These are phyloP conservation scores for Ophion costatus DNA, from an alignment of 2,888 invertebrate species.

Conservation along the genomic window DNA sequence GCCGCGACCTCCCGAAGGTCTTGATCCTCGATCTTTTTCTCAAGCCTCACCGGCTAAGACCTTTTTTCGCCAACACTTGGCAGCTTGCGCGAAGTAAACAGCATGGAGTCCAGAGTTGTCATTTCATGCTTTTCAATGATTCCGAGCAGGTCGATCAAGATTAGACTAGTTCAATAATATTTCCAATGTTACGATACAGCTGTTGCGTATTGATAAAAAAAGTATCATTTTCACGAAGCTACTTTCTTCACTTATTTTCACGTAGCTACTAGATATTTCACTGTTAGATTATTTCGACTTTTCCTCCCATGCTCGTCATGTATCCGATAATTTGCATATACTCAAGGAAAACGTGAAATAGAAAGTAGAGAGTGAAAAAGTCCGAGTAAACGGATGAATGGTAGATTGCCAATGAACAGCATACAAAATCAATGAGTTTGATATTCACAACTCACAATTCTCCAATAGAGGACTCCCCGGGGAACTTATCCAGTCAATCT, in stretches of 20 bases:
- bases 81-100: conserved; percentile 9
- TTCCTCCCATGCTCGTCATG: background rate
- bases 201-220: background rate
- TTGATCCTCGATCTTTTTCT: conserved; percentile 15
- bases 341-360: background rate
- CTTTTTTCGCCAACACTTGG: conserved; percentile 1
- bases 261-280: background rate
- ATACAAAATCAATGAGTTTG: background rate
- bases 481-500: conserved; percentile 10
- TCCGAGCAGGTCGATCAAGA: background rate
- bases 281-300: background rate
- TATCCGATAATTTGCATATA: background rate
- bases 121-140: background rate
- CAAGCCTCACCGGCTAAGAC: conserved; percentile 2
- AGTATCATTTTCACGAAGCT: background rate
- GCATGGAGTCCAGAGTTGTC: background rate
- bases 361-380: background rate
- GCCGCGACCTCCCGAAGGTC: conserved; percentile 62
- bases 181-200: background rate
- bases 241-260: too few relatives aligned
- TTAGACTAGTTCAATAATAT: background rate
- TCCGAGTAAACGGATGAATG: background rate
- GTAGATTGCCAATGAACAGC: background rate
- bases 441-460: conserved; percentile 2
- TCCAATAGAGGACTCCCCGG: background rate